Evolutionary conservation across 1,140 invertebrate genomes (phyloP), one percentile per base, ranked within the genome.

Genomic region (Trachelipus rathkii): DNA sequence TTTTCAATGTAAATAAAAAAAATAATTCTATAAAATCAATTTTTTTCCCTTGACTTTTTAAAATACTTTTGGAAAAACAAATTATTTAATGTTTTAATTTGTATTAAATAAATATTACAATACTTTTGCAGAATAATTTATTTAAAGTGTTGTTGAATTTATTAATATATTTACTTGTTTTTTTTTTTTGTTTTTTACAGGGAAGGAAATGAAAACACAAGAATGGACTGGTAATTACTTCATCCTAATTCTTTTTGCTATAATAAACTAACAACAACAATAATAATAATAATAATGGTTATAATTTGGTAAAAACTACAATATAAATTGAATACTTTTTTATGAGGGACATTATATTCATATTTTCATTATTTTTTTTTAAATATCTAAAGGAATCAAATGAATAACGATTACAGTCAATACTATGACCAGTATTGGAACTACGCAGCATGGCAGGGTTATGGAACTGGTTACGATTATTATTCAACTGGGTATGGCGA

Each of bases 361-460:
- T n/a, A n/a, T n/a, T n/a, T 73, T 73, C 24, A 73, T n/a, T 73
- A 44, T 23, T 60, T 19, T 46, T n/a, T 71, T 7, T 68, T 33
- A 8, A 46, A 13, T 67, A 15, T 19, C 23, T 44, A 2, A 73
- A 80, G 79, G 79, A 75, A 75, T 24, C 76, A 77, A 23, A 74
- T 78, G 66, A 72, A 75, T 15, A 79, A 67, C 10, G 82, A 82
- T 68, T 83, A 83, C 75, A 82, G 72, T 66, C 81, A 83, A 72
- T 79, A 81, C 66, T 83, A 83, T 76, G 82, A 83, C 33, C 82
- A 84, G 78, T 82, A 82, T 72, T 92, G 90, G 90, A 90, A 91
- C 84, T 91, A 91, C 82, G 83, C 84, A 19, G 84, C 85, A n/a
- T 88, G 87, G 87, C 87, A 87, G 82, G 83, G 84, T 81, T 85